Percentiles rank a stretch among this genome's conserved stretches.
Conservation (phyloP, 1,140 invertebrate genomes). For the Acyrthosiphon pisum region DNA sequence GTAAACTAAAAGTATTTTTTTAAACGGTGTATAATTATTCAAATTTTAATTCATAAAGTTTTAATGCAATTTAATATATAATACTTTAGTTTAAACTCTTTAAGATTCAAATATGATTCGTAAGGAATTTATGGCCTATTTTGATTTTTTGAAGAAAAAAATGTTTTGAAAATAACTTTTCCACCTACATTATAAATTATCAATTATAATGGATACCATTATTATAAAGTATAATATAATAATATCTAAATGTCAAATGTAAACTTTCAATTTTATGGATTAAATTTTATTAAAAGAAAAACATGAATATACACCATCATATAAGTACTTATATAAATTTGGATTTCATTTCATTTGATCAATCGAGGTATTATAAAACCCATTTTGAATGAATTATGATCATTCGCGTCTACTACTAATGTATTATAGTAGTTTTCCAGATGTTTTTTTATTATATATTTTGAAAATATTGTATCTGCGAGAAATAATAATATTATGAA, state of each 20-base stretch:
- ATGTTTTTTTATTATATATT: neutral
- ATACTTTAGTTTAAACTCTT: neutral
- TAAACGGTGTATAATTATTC: neutral
- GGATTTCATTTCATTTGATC: neutral
- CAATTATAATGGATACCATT: neutral
- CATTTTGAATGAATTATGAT: neutral
- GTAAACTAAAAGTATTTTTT: neutral
- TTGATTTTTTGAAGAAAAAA: neutral
- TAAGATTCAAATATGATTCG: neutral
- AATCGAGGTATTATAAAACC: neutral
- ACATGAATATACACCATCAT: neutral
- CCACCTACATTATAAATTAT: neutral
- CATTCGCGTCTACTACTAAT: neutral
- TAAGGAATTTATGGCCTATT: too few relatives aligned
- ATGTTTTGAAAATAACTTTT: neutral
- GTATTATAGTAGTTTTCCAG: neutral
- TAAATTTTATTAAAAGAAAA: neutral
- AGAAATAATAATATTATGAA: neutral
- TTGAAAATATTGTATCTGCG: neutral
- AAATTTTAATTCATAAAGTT: neutral
- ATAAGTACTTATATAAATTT: neutral
- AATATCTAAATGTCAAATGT: neutral
- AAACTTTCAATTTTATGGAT: neutral
- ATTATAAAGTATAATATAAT: neutral
- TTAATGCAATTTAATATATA: neutral